Evolutionary conservation across 2,888 invertebrate genomes (phyloP), one percentile per base, ranked within the genome.

Genomic region (Vesta saturnalis): DNA sequence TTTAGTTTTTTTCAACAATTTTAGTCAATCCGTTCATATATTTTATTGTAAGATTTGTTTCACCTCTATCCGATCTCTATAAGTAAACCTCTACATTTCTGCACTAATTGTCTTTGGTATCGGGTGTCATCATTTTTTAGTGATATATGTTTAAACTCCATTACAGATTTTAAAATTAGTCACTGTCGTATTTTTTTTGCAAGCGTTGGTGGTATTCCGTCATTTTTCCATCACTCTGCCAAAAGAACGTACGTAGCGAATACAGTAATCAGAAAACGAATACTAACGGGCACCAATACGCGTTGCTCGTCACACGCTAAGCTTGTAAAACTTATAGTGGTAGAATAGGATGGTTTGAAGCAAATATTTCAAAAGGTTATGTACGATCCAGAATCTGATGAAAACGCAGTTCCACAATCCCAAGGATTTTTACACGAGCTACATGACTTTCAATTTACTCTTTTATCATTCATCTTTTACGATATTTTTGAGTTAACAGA

Each of bases 101-200:
- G n/a, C n/a, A n/a, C n/a, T n/a, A n/a, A n/a, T n/a, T n/a, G n/a
- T n/a, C n/a, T n/a, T n/a, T n/a, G n/a, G n/a, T n/a, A n/a, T n/a
- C n/a, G n/a, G n/a, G n/a, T n/a, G n/a, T n/a, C n/a, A n/a, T n/a
- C n/a, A n/a, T n/a, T n/a, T n/a, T n/a, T n/a, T n/a, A n/a, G n/a
- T n/a, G n/a, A n/a, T n/a, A n/a, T n/a, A n/a, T n/a, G n/a, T n/a
- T n/a, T n/a, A n/a, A n/a, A n/a, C n/a, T n/a, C n/a, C n/a, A n/a
- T n/a, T n/a, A n/a, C n/a, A n/a, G n/a, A n/a, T n/a, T n/a, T n/a
- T n/a, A n/a, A n/a, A n/a, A 72, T 68, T 60, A 59, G 46, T 39
- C 21, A 52, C 6, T 70, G 74, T 70, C 72, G 74, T 15, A 66
- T 73, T 60, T 74, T 75, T 67, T 76, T 74, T 73, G 69, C 75